A percentile compares a stretch with the other conserved stretches of the same genome.
phyloP scores from a whole-genome alignment of 1,140 invertebrate genomes.

The Trachymyrmex cornetzi region DNA sequence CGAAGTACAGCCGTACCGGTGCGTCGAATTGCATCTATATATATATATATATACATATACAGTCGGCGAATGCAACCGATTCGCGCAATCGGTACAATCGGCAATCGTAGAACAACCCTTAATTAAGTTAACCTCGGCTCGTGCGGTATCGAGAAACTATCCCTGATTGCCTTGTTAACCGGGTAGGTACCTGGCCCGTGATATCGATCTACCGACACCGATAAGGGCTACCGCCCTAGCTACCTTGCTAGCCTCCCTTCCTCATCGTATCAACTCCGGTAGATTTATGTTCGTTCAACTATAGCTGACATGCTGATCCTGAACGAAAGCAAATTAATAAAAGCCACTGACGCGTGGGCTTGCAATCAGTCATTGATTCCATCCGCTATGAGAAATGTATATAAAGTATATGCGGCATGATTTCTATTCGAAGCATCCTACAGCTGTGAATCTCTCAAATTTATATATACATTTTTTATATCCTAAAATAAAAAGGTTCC shows the following conservation, averaged over 20 bases:
- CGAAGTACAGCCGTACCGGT: neutral
- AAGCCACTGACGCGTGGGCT: constrained; percentile 15
- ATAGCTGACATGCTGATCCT: constrained; percentile 34
- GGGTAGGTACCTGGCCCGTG: constrained; percentile 79
- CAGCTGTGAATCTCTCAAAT: neutral
- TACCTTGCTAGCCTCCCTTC: neutral
- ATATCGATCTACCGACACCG: constrained; percentile 81
- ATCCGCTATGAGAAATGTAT: neutral
- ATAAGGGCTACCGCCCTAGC: constrained; percentile 79
- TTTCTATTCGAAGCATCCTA: constrained; percentile 6
- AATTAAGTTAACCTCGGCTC: constrained; percentile 84
- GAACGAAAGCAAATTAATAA: constrained; percentile 70
- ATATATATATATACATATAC: constrained; percentile 9
- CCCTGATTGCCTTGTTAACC: constrained; percentile 84
- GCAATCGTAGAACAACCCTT: constrained; percentile 83
- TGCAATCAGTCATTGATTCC: constrained; percentile 20
- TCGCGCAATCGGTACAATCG: constrained; percentile 76
- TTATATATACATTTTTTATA: neutral
- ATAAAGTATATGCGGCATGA: neutral
- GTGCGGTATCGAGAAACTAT: constrained; percentile 83
- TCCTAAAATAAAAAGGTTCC: neutral
- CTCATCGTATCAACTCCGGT: constrained; percentile 66
- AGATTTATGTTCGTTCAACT: constrained; percentile 77
- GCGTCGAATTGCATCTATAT: constrained; percentile 40
- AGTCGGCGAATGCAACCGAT: constrained; percentile 45